Evolutionary conservation across 1,140 invertebrate species (phyloP).

Genomic region (Doryteuthis pealeii): DNA sequence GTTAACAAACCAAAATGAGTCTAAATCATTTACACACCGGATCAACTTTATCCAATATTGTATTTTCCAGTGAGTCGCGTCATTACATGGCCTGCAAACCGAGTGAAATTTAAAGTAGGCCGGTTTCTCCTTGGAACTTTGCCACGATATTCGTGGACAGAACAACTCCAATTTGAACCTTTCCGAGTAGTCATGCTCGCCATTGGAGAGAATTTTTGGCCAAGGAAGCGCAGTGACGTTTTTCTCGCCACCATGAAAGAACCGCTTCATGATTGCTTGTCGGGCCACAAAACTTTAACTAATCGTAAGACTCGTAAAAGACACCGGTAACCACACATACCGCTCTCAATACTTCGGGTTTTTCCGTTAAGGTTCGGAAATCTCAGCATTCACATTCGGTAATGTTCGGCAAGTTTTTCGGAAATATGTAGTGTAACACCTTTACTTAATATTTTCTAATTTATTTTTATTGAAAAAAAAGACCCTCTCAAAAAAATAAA

Average conservation of each 20-base stretch:
- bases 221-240: slow-evolving; percentile 94
- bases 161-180: slow-evolving; percentile 88
- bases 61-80: slow-evolving; percentile 91
- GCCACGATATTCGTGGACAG: slow-evolving; percentile 91
- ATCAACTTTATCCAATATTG: slow-evolving; percentile 96
- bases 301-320: too few relatives aligned
- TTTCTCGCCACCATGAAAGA: slow-evolving; percentile 99
- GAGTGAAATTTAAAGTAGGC: slow-evolving; percentile 94
- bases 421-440: too few relatives aligned
- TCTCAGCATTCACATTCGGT: too few relatives aligned
- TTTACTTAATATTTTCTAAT: too few relatives aligned
- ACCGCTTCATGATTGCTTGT: slow-evolving; percentile 84
- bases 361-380: too few relatives aligned
- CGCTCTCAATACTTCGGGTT: too few relatives aligned
- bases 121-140: slow-evolving; percentile 63
- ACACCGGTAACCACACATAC: too few relatives aligned
- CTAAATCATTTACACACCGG: slow-evolving; percentile 69
- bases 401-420: too few relatives aligned
- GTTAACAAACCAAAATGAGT: too few relatives aligned
- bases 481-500: too few relatives aligned
- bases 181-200: slow-evolving; percentile 78
- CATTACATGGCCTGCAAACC: slow-evolving; percentile 98
- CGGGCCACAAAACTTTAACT: too few relatives aligned
- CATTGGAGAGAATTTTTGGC: slow-evolving; percentile 91
- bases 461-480: too few relatives aligned